Conservation (phyloP, 2,888 invertebrate genomes). For the Heteropelma amictum region DNA sequence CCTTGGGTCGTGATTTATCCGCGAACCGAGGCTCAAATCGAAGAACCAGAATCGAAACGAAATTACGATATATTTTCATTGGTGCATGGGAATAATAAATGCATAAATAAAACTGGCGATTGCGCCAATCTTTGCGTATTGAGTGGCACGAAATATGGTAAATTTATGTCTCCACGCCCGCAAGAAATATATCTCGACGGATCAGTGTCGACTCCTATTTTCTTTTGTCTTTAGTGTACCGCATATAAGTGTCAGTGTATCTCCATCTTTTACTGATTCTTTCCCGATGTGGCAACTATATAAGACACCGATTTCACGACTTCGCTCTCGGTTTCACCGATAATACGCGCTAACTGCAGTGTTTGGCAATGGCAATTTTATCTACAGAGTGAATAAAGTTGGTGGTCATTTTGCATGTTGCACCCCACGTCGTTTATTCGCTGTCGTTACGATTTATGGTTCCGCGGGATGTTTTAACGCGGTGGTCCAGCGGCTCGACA, state of each 20-base stretch:
- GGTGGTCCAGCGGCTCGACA: not conserved
- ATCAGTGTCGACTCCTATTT: not conserved
- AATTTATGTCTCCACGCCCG: not conserved
- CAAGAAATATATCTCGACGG: not conserved
- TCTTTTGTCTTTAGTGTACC: not conserved
- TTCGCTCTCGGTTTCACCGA: conserved; percentile 46
- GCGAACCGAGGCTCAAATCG: too few species aligned
- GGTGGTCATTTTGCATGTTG: conserved; percentile 3
- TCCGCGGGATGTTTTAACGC: not conserved
- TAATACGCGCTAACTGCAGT: conserved; percentile 50
- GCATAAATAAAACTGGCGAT: too few species aligned
- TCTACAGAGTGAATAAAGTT: not conserved
- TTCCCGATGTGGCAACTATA: conserved; percentile 46
- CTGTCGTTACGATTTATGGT: not conserved
- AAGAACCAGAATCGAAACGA: too few species aligned
- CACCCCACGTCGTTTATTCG: not conserved
- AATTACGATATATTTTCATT: too few species aligned
- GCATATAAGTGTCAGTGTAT: not conserved
- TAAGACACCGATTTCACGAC: conserved; percentile 38
- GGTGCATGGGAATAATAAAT: too few species aligned
- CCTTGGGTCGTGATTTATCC: too few species aligned
- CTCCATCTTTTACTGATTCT: conserved; percentile 30
- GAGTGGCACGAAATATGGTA: not conserved
- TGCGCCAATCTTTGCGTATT: too few species aligned
- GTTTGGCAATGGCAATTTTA: conserved; percentile 49